Evolutionary conservation across 2,113 vertebrate species (phyloP).

Genomic region (Oreocharis arfaki): DNA sequence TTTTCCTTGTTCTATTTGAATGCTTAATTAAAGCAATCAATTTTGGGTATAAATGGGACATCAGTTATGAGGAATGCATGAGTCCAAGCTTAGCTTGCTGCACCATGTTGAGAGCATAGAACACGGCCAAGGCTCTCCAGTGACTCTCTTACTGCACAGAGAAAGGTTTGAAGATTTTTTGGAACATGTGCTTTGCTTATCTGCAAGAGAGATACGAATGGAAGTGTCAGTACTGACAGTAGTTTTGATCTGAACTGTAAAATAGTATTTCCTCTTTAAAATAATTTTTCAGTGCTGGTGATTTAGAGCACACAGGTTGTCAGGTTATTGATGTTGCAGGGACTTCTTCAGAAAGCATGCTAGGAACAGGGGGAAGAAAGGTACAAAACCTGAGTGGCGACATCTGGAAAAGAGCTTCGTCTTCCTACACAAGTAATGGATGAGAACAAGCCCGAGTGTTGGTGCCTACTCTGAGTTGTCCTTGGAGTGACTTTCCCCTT

Average conservation of each 20-base stretch:
- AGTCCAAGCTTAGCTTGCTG: background rate
- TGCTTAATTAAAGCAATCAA: background rate
- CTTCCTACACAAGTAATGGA: background rate
- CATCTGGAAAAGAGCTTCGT: background rate
- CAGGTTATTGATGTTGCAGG: background rate
- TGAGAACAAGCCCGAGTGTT: accelerated
- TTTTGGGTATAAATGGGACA: background rate
- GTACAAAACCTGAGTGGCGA: background rate
- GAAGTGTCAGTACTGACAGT: background rate
- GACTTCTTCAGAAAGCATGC: background rate
- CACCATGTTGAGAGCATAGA: background rate
- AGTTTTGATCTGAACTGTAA: background rate
- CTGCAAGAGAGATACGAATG: background rate
- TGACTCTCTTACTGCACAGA: background rate
- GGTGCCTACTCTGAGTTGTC: background rate
- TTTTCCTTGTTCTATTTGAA: background rate
- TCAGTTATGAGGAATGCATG: background rate
- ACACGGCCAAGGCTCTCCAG: background rate
- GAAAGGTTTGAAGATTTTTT: background rate
- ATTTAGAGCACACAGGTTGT: background rate
- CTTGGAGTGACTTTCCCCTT: background rate
- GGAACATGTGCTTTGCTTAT: background rate
- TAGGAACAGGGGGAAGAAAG: background rate
- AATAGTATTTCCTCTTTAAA: background rate
- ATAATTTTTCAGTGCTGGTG: background rate